Evolutionary conservation across 2,113 vertebrate genomes (phyloP), one percentile per base, ranked within the genome.

Genomic region (Progne subis): DNA sequence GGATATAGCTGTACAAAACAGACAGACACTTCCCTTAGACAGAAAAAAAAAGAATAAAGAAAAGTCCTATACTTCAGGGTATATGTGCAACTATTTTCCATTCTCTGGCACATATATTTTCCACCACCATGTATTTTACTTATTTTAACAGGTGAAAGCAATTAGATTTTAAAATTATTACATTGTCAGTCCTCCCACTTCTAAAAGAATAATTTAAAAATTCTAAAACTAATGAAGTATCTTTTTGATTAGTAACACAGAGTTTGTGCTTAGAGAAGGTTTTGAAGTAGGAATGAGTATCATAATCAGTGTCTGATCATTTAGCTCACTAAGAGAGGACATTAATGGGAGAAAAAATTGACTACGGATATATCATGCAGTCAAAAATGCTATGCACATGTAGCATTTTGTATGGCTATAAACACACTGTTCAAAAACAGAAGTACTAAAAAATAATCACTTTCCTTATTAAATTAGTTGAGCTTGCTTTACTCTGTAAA

Each of bases 121-220:
- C 93, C 88, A 97, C 75, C 64, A 94, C 67, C 6, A 39, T 81
- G 83, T 74, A 96, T 47, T 97, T 96, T 74, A 93, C 91, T 97
- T 98, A 98, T 97, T 98, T 98, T 92, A 98, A 97, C 97, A 98
- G 96, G 96, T 98, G 97, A 98, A 98, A 98, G 95, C 88, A 97
- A 97, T 98, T 97, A 96, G 23, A 94, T 93, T 97, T 96, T 53
- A 71, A 97, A 97, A 97, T 91, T 88, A 96, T 90, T 92, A 76
- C 34, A 90, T 20, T 96, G 75, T 94, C 82, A 94, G 41, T 94
- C 44, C 59, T 81, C 81, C 64, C 80, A 82, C 31, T 96, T 88
- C 91, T 81, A 87, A 93, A 92, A 95, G 70, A 95, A 84, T 79
- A 92, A 37, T 82, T 78, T 68, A 69, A 91, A 97, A 96, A 77